phyloP scores from a whole-genome alignment of 2,797 vertebrate species.

The Macroramphosus scolopax region DNA sequence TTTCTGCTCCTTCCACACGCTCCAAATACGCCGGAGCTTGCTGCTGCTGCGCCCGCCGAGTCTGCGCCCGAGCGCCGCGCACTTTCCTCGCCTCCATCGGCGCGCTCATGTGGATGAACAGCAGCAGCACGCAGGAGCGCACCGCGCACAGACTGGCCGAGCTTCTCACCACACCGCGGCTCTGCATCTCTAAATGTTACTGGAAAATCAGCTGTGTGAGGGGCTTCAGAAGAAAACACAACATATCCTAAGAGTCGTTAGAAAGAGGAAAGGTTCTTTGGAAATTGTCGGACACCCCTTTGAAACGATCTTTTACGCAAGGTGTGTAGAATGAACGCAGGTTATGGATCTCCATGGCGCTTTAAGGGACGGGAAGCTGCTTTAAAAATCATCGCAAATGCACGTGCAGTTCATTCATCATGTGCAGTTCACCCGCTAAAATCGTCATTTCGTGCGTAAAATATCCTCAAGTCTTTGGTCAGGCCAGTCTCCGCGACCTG shows the following conservation, averaged over 20 bases:
- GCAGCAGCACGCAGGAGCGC: slow-evolving; percentile 70
- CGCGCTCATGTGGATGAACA: slow-evolving; percentile 76
- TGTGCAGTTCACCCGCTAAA: neutral
- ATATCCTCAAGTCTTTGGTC: neutral
- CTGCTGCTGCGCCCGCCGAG: slow-evolving; percentile 62
- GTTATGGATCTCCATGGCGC: slow-evolving; percentile 40
- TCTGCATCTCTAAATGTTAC: slow-evolving; percentile 53
- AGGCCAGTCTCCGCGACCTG: slow-evolving; percentile 3
- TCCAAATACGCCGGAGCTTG: slow-evolving; percentile 58
- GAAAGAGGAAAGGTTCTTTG: slow-evolving; percentile 25
- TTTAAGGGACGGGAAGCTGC: neutral
- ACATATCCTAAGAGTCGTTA: slow-evolving; percentile 31
- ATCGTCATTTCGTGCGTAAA: slow-evolving; percentile 28
- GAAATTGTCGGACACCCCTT: slow-evolving; percentile 2
- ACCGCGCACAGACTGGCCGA: slow-evolving; percentile 33
- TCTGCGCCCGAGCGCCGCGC: slow-evolving; percentile 61
- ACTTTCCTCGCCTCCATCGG: slow-evolving; percentile 74
- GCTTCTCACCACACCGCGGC: slow-evolving; percentile 22
- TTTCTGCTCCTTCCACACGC: slow-evolving; percentile 82
- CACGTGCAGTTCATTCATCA: neutral
- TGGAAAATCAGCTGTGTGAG: neutral
- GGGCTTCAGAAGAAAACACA: slow-evolving; percentile 2
- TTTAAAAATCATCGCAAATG: slow-evolving; percentile 5
- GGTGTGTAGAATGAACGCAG: slow-evolving; percentile 11
- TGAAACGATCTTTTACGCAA: slow-evolving; percentile 3